phyloP scores from a whole-genome alignment of 2,113 vertebrate species.

The Lycaon pictus region DNA sequence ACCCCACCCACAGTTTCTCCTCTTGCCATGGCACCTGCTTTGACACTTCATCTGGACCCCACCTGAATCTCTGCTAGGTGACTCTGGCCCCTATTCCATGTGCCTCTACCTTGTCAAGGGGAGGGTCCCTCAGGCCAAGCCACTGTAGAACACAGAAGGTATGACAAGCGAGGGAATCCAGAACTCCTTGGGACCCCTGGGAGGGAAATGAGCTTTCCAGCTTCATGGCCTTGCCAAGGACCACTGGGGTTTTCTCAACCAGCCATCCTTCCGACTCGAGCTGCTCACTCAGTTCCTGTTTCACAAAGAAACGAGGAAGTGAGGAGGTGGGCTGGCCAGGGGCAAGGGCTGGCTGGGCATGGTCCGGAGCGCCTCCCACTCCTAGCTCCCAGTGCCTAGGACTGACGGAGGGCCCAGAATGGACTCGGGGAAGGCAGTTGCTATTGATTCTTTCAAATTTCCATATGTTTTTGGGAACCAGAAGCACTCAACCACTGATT shows the following conservation, averaged over 20 bases:
- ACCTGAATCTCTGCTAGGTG: neutral
- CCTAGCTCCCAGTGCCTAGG: neutral
- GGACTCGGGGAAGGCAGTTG: constrained; percentile 35
- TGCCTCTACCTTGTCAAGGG: constrained; percentile 27
- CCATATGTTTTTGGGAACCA: constrained; percentile 40
- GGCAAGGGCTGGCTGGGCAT: constrained; percentile 26
- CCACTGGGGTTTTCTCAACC: constrained; percentile 75
- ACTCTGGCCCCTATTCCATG: neutral
- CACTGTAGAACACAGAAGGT: constrained; percentile 28
- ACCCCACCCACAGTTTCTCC: neutral
- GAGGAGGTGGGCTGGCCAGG: constrained; percentile 33
- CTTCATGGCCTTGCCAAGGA: constrained; percentile 41
- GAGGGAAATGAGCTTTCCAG: constrained; percentile 55
- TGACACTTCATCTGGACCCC: neutral
- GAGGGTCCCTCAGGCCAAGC: neutral
- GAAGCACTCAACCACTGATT: constrained; percentile 48
- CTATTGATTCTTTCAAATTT: constrained; percentile 61
- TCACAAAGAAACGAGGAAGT: constrained; percentile 82
- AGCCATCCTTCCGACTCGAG: constrained; percentile 49
- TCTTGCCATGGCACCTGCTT: neutral
- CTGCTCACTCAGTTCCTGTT: constrained; percentile 80
- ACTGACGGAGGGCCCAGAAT: neutral
- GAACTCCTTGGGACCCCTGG: neutral
- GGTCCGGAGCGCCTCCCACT: constrained; percentile 43
- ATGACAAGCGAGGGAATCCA: neutral